Percentiles rank a stretch among this genome's conserved stretches.
Conservation (phyloP, 2,797 vertebrate species). For the Scolopax rusticola region DNA sequence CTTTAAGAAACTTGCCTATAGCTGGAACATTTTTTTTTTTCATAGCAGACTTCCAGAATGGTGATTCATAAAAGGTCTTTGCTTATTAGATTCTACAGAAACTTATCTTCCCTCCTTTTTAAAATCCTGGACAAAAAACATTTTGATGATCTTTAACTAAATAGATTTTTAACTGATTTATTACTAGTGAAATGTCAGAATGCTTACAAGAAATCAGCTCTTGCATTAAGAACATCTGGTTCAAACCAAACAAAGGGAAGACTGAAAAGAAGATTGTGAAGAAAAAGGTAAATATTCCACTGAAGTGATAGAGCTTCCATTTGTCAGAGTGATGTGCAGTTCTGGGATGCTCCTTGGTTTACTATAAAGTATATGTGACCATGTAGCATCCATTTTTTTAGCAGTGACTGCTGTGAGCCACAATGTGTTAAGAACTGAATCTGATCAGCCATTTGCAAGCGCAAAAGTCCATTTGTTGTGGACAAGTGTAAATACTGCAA, state of each 20-base stretch:
- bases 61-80: neutral
- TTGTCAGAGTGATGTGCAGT: neutral
- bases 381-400: neutral
- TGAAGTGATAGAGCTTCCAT: neutral
- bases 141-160: neutral
- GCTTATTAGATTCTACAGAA: neutral
- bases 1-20: neutral
- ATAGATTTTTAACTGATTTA: conserved; percentile 26
- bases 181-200: conserved; percentile 10
- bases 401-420: neutral
- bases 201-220: conserved; percentile 1
- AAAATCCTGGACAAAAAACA: neutral
- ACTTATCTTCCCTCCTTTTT: neutral
- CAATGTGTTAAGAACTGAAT: neutral
- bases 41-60: neutral
- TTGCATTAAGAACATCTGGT: conserved; percentile 22
- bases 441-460: neutral
- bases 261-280: neutral
- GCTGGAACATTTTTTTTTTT: neutral
- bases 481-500: neutral
- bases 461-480: neutral
- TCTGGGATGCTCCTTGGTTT: neutral
- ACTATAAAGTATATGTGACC: neutral
- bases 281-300: neutral
- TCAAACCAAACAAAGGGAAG: conserved; percentile 23